Evolutionary conservation across 2,113 vertebrate species (phyloP), one percentile per base, ranked within the genome.

Genomic region (Ceyx margarethae): DNA sequence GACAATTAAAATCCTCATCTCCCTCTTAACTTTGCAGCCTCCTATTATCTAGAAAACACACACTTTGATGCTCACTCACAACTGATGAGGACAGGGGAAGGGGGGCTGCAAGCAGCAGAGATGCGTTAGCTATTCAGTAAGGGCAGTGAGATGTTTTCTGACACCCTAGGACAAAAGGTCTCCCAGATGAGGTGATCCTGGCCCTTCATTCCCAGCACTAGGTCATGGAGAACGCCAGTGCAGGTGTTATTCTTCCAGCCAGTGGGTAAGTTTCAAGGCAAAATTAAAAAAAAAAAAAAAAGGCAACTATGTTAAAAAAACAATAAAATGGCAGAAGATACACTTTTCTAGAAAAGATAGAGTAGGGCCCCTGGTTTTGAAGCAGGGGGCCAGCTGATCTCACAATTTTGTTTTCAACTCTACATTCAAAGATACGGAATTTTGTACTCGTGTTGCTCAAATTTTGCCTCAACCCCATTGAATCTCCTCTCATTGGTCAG

Each of bases 1-100:
- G n/a, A 20, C 80, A 92, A 85, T 94, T 89, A 91, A 79, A 93
- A 94, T 69, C 53, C 15, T 75, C 71, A 72, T 79, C 62, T 76
- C 48, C 21, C 17, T 40, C 16, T 81, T 82, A 91, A 88, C 54
- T 92, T 62, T 1, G 1, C 43, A 85, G 46, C 62, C 12, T 82
- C 31, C 29, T 91, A 42, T 85, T 58, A 77, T 35, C 25, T 22
- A 37, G 51, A 67, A 74, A 46, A 85, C 9, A 23, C 9, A 48
- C 16, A 45, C 57, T 51, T 65, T 2, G 2, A 1, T 17, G 74
- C 45, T 92, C 23, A 17, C 0, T 46, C 17, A 29, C 2, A 4
- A 22, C 5, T 11, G 69, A 46, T 5, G 10, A 61, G 40, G 35
- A 45, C 3, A 4, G 54, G 46, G 15, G 14, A 85, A 85, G 51